Conservation (phyloP, 2,797 vertebrate species). For the Sebastolobus altivelis region DNA sequence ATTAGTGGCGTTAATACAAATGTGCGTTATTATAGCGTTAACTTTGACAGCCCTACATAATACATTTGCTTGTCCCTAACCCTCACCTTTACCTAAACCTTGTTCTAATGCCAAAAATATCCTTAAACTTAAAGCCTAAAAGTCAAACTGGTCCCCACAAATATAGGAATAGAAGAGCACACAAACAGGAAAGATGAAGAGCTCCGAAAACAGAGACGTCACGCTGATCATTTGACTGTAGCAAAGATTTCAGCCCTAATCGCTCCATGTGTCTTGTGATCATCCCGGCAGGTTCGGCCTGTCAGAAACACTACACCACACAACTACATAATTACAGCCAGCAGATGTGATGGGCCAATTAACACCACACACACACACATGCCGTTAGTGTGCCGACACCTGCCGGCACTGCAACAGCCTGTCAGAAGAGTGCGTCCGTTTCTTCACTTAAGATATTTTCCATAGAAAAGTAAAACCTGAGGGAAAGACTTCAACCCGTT, state of each 20-base stretch:
- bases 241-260: neutral
- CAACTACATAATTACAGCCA: constrained; percentile 32
- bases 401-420: neutral
- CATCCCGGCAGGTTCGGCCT: neutral
- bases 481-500: neutral
- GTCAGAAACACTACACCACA: constrained; percentile 12
- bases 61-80: neutral
- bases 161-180: too few relatives aligned
- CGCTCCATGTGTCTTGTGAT: neutral
- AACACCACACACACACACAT: constrained; percentile 19
- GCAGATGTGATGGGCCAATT: constrained; percentile 48
- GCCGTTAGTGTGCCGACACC: constrained; percentile 3
- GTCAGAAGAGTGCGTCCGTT: neutral
- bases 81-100: neutral
- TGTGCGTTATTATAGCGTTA: too few relatives aligned
- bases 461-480: neutral
- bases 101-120: neutral
- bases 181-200: neutral
- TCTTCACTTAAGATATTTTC: neutral
- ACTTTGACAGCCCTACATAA: too few relatives aligned
- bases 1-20: too few relatives aligned
- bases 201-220: neutral
- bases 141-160: neutral
- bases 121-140: neutral
- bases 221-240: neutral